phyloP scores from a whole-genome alignment of 2,888 invertebrate genomes.

The Phytoseiulus persimilis region DNA sequence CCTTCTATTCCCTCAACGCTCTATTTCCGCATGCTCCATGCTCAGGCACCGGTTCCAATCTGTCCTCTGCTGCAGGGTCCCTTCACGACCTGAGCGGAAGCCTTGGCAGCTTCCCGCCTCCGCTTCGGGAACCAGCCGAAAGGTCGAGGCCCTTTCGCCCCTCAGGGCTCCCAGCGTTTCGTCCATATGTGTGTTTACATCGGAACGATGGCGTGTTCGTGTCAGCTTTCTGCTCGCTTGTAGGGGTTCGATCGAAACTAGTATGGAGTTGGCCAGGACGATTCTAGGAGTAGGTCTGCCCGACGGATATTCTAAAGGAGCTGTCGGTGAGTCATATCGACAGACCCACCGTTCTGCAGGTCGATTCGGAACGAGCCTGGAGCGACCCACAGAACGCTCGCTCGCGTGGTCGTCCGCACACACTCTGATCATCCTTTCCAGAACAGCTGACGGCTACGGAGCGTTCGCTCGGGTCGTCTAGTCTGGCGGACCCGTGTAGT shows the following conservation, averaged over 20 bases:
- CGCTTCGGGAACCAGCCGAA: background rate
- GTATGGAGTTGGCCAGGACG: slow-evolving; percentile 21
- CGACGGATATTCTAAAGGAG: slow-evolving; percentile 31
- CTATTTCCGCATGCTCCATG: too few relatives aligned
- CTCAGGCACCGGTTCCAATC: background rate
- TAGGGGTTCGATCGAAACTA: background rate
- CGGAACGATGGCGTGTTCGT: background rate
- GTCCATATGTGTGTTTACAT: slow-evolving; percentile 5
- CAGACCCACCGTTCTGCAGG: background rate
- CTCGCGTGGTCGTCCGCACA: background rate
- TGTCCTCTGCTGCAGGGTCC: background rate
- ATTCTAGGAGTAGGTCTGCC: slow-evolving; percentile 31
- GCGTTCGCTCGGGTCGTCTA: background rate
- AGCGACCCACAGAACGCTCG: background rate
- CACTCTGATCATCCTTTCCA: background rate
- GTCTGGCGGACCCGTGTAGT: background rate
- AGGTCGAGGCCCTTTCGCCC: background rate
- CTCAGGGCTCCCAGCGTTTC: background rate
- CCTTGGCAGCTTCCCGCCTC: background rate
- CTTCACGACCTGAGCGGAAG: background rate
- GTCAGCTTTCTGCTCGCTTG: background rate
- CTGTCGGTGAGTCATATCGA: slow-evolving; percentile 19
- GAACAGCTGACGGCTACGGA: background rate
- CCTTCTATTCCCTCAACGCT: too few relatives aligned
- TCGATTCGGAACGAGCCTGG: background rate